Evolutionary conservation across 2,113 vertebrate genomes (phyloP).

Genomic region (Saimiri boliviensis): DNA sequence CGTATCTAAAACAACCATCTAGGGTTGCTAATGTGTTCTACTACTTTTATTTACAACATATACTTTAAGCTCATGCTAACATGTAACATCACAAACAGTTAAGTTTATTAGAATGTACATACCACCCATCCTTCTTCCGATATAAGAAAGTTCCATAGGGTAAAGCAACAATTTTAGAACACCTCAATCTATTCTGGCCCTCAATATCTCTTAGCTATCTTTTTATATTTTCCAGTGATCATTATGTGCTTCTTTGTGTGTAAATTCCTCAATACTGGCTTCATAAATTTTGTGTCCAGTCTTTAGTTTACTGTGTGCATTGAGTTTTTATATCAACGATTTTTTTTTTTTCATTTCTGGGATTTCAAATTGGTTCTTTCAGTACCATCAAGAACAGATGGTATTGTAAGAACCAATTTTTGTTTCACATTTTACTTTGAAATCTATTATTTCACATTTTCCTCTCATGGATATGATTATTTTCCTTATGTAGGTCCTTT

Average conservation of each 20-base stretch:
- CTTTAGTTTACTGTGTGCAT: not conserved
- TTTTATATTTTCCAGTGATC: not conserved
- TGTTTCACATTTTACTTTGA: not conserved
- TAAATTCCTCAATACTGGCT: not conserved
- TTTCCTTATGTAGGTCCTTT: not conserved
- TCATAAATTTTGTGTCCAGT: not conserved
- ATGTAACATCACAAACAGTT: not conserved
- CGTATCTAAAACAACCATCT: not conserved
- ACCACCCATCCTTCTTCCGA: not conserved
- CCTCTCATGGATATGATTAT: not conserved
- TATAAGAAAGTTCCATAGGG: not conserved
- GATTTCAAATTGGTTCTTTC: not conserved
- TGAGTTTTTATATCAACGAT: conserved; percentile 6
- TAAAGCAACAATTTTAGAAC: not conserved
- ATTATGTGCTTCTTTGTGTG: not conserved
- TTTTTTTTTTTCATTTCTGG: not conserved
- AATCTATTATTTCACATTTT: too few relatives aligned
- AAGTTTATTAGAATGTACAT: not conserved
- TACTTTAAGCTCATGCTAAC: not conserved
- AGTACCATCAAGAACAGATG: not conserved
- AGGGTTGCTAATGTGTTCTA: not conserved
- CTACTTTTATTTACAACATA: not conserved
- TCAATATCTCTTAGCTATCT: not conserved
- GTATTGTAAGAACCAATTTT: not conserved
- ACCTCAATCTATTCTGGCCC: not conserved